Base-by-base conservation (phyloP, 2,888 invertebrate genomes). In the Tortrix viridana region DNA sequence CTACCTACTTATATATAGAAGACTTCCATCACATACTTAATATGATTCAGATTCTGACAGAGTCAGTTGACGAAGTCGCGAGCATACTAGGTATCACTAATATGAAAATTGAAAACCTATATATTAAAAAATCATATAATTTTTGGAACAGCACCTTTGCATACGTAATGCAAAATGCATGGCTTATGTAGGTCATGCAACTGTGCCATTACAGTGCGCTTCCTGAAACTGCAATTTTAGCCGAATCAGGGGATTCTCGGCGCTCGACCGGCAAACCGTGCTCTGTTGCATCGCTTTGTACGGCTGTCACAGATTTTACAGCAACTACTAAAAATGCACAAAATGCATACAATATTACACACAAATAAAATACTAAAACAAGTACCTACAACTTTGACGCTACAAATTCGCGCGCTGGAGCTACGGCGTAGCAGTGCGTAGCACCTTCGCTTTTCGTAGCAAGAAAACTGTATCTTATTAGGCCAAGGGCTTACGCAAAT, bases 111-210 rank as follows among this genome's bases (percentile, higher is more conserved):
- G 2, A 12, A 12, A 3, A 12, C 12, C 32, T 7, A 32, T 12
- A 3, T 12, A 3, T 12, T 0, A 32, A 32, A 32, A 12, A 22
- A 22, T n/a, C n/a, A n/a, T 22, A 26, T 12, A 3, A 32, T 32
- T 32, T 32, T 41, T n/a, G 16, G 6, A 41, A n/a, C 5, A 41
- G 1, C 5, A 41, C 16, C 6, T 41, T 14, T 50, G 14, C 37
- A n/a, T 22, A n/a, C n/a, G 16, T 22, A 54, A 54, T 54, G 23
- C 54, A 54, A 26, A n/a, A 23, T 44, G 23, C 54, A 44, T 44
- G 12, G 12, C 38, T 38, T 53, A 63, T 43, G 47, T 63, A 58
- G 63, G 57, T 63, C 62, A 58, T 47, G 38, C 22, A 55, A 48
- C 48, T 41, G 52, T 52, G 49, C 26, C 53, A 41, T 57, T 47